These are phyloP conservation scores for Cranoglanis bouderius DNA, from an alignment of 2,113 vertebrate genomes.

Conservation along the genomic window DNA sequence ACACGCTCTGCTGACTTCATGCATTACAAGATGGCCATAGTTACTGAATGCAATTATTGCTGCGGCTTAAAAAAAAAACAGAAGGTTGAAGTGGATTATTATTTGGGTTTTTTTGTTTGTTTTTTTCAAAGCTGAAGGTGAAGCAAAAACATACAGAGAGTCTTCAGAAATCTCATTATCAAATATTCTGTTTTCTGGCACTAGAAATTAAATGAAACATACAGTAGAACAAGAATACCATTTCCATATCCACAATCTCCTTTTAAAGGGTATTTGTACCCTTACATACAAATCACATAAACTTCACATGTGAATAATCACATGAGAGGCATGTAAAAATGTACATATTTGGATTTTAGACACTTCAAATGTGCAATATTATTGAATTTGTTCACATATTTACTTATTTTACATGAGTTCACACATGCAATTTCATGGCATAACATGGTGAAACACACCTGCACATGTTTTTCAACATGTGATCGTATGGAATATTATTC, in stretches of 20 bases:
- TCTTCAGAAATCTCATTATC: background rate
- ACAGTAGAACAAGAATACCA: background rate
- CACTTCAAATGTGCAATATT: background rate
- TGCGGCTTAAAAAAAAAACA: background rate
- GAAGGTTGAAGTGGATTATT: conserved; percentile 2
- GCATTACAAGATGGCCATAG: conserved; percentile 4
- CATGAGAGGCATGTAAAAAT: background rate
- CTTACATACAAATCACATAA: too few relatives aligned
- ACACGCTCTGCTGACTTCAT: conserved; percentile 28
- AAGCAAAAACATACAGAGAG: background rate
- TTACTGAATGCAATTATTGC: conserved; percentile 7
- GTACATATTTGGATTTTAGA: background rate
- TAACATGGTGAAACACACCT: background rate
- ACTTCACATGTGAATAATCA: background rate
- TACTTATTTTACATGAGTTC: background rate
- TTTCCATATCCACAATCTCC: background rate
- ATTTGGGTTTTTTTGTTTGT: background rate
- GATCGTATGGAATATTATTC: background rate
- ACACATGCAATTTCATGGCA: background rate
- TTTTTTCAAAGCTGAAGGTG: conserved; percentile 4
- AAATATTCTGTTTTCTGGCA: conserved; percentile 10
- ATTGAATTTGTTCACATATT: background rate
- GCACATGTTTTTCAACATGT: background rate
- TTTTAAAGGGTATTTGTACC: background rate
- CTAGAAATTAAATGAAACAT: conserved; percentile 1